A percentile compares a stretch with the other conserved stretches of the same genome.
These are phyloP conservation scores for Craterocephalus amniculus DNA, from an alignment of 2,797 vertebrate genomes.

Conservation along the genomic window DNA sequence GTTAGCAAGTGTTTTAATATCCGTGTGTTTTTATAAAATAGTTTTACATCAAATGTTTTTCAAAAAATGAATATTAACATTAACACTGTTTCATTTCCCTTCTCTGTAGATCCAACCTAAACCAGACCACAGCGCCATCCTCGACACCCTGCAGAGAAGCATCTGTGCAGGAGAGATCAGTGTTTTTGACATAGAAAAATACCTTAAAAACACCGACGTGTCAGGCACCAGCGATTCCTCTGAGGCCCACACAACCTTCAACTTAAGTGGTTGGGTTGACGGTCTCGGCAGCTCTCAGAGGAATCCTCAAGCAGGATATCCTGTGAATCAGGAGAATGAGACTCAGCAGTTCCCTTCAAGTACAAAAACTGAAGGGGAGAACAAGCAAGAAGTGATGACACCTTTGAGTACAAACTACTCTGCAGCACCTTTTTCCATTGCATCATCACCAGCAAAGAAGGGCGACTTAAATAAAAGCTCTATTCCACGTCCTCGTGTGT, in stretches of 20 bases:
- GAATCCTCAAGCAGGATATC: slow-evolving; percentile 36
- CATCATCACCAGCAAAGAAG: slow-evolving; percentile 28
- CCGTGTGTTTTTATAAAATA: background rate
- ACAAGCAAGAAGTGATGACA: background rate
- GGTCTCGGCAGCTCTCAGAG: slow-evolving; percentile 53
- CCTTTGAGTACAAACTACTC: slow-evolving; percentile 3
- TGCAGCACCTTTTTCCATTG: background rate
- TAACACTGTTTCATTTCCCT: background rate
- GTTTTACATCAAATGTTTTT: background rate
- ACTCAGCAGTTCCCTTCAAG: slow-evolving; percentile 1
- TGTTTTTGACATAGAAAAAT: slow-evolving; percentile 92
- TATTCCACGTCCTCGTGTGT: slow-evolving; percentile 52
- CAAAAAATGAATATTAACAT: background rate
- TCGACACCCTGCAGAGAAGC: slow-evolving; percentile 76
- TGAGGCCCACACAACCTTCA: slow-evolving; percentile 72
- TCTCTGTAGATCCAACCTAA: slow-evolving; percentile 25
- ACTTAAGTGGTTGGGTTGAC: slow-evolving; percentile 71
- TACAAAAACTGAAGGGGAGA: slow-evolving; percentile 18
- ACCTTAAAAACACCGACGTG: slow-evolving; percentile 85
- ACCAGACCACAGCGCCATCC: slow-evolving; percentile 46
- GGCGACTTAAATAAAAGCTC: slow-evolving; percentile 58
- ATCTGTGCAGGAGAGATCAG: slow-evolving; percentile 69
- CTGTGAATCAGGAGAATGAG: slow-evolving; percentile 22
- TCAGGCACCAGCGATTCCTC: slow-evolving; percentile 74
- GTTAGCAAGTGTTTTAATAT: background rate